These are phyloP conservation scores for Leptogaster cylindrica DNA, from an alignment of 2,888 invertebrate genomes.

Conservation along the genomic window DNA sequence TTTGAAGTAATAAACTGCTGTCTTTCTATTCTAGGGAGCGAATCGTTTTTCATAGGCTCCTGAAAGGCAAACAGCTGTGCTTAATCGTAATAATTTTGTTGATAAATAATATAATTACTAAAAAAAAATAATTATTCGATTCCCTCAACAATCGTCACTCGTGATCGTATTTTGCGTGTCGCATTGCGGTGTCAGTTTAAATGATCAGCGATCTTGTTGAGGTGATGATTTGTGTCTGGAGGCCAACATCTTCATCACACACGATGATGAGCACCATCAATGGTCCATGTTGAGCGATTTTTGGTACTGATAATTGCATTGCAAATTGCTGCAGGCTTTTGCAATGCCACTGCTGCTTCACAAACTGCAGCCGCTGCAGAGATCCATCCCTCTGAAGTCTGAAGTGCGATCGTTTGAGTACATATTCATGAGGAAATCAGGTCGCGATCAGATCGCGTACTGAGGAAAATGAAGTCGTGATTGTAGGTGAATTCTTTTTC, in stretches of 20 bases:
- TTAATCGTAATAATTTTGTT: neutral
- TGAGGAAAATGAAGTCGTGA: conserved; percentile 30
- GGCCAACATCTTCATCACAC: conserved; percentile 26
- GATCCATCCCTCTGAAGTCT: neutral
- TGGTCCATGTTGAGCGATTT: neutral
- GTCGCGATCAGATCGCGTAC: conserved; percentile 42
- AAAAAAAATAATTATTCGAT: no score
- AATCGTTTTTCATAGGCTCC: no score
- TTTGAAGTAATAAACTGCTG: no score
- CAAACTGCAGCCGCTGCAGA: conserved; percentile 17
- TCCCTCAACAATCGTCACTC: neutral
- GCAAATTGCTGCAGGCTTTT: conserved; percentile 25
- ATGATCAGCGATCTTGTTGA: neutral
- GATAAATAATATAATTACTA: neutral
- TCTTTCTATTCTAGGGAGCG: no score
- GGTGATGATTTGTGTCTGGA: conserved; percentile 5
- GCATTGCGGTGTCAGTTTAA: neutral
- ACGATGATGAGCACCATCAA: neutral
- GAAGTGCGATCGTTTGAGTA: neutral
- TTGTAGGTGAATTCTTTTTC: conserved; percentile 44
- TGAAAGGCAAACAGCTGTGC: neutral
- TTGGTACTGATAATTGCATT: conserved; percentile 27
- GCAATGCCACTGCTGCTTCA: neutral
- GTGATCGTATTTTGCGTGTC: neutral
- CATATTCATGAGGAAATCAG: conserved; percentile 39